Base-by-base conservation (phyloP, 2,797 vertebrate species). In the Myotis planiceps region DNA sequence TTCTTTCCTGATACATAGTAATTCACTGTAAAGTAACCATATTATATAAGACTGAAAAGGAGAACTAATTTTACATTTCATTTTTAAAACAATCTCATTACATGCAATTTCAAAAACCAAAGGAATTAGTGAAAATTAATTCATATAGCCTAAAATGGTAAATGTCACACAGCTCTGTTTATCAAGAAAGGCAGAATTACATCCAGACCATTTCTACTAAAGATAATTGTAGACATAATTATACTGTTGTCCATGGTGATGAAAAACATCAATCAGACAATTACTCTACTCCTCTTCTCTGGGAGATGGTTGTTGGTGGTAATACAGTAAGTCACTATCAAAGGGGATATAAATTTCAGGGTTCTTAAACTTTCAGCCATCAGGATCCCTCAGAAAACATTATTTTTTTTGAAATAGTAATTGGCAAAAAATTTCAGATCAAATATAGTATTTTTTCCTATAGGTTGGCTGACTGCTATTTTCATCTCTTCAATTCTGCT, bases 91-190 rank as follows among this genome's bases (percentile, higher is more conserved):
- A 93, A 39, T 83, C 13, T 53, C 15, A 93, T 53, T 88, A 82
- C 14, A 93, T 63, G 10, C 19, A 86, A 92, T 86, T 93, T 86
- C 72, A 89, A 53, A 94, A 72, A 9, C 42, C 37, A 47, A 85
- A 92, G 2, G 19, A 84, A 86, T 66, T 86, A 88, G 1, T 71
- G 29, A 12, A 92, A 96, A 90, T 84, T 58, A 88, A 90, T 68
- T 42, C 18, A 83, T 12, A 79, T 5, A 92, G 45, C 21, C 34
- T 69, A 55, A 90, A 91, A 95, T 94, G 49, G 34, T 39, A 89
- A 93, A 96, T 79, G 55, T 79, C 34, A 93, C 3, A 19, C 15
- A 78, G 51, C 18, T 95, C n/a, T 91, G 14, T 93, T 92, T 87
- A 82, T 60, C 53, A 94, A 80, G 58, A 90, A 90, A 82, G 58